Evolutionary conservation across 2,797 vertebrate genomes (phyloP), one percentile per base, ranked within the genome.

Genomic region (Tiaroga cobitis): DNA sequence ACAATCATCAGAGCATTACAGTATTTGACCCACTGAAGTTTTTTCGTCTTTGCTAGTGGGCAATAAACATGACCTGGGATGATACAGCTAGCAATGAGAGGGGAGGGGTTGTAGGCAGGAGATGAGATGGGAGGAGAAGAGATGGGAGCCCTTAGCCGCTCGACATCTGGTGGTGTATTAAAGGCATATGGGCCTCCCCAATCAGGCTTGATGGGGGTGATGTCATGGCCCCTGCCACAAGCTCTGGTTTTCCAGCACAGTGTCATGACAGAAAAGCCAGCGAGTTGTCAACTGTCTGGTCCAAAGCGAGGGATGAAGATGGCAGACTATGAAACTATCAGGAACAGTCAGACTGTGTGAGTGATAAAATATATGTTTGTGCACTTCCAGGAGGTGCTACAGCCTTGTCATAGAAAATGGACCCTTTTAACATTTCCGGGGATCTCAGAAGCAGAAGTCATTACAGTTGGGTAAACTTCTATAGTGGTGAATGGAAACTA

Each of bases 161-260:
- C 81, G 92, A 95, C 95, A 95, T 95, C 94, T 96, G 95, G 91
- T 93, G 91, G 88, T 92, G 90, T 95, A 95, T 95, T 95, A 93
- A 95, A 96, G 92, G 93, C 95, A 95, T 94, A 95, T 95, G 95
- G 92, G 89, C 89, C 89, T 74, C 89, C 90, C 91, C 94, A 95
- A 95, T 96, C 95, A 95, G 93, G 92, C 92, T 91, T 93, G 94
- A 94, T 94, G 89, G 90, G 90, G 92, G 90, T 95, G 94, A 95
- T 93, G 94, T 95, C 94, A 95, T 94, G 92, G 92, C 92, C 92
- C 75, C 90, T 91, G 89, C 87, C 61, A 89, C 92, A 91, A 81
- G 80, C 82, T 85, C 92, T 92, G 91, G 89, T 90, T 90, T 90
- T 89, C 91, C 85, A 89, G 91, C 89, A 91, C 89, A 65, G 67